These are phyloP conservation scores for Empidonax alnorum DNA, from an alignment of 2,113 vertebrate species.

Conservation along the genomic window DNA sequence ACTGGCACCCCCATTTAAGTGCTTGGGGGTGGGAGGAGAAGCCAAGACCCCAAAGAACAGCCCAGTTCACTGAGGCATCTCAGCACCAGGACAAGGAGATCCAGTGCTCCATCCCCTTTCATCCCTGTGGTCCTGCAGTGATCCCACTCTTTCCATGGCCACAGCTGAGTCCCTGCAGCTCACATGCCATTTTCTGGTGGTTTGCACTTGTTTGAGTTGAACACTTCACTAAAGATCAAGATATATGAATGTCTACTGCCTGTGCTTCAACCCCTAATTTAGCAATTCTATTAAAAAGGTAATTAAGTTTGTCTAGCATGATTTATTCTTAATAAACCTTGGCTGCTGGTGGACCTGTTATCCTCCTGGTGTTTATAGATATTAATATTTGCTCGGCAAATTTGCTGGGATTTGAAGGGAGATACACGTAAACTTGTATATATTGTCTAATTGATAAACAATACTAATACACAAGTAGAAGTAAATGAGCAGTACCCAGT, in stretches of 20 bases:
- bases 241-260: background rate
- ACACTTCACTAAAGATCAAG: background rate
- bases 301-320: conserved; percentile 36
- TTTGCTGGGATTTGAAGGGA: conserved; percentile 1
- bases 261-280: background rate
- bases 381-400: conserved; percentile 14
- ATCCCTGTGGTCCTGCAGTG: accelerated
- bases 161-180: background rate
- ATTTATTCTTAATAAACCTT: conserved; percentile 43
- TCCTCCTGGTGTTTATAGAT: background rate
- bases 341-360: background rate
- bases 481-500: background rate
- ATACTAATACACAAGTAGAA: background rate
- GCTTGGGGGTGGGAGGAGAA: background rate
- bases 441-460: conserved; percentile 44
- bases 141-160: background rate
- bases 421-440: background rate
- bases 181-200: background rate
- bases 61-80: background rate
- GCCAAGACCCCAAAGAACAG: accelerated
- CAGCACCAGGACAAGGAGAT: background rate
- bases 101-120: too few species aligned
- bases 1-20: background rate
- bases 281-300: conserved; percentile 33
- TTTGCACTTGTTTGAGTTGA: background rate